Evolutionary conservation across 2,797 vertebrate species (phyloP).

Genomic region (Choloepus didactylus): DNA sequence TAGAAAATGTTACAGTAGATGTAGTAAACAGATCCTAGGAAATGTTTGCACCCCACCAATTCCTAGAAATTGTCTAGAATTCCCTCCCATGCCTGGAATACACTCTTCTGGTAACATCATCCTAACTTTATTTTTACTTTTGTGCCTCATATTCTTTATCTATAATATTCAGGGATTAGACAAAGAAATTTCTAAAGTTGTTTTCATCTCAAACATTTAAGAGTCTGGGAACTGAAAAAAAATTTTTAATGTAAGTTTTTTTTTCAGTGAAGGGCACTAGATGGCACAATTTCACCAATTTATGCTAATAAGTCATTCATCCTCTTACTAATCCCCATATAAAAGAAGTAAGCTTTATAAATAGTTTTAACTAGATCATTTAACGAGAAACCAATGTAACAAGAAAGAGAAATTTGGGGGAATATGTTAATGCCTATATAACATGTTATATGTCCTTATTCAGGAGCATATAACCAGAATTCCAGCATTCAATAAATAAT

Average conservation of each 20-base stretch:
- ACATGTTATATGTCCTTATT: slow-evolving; percentile 48
- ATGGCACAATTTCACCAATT: slow-evolving; percentile 82
- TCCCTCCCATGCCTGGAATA: not conserved
- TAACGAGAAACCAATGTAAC: not conserved
- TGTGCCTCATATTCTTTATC: not conserved
- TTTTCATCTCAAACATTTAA: slow-evolving; percentile 13
- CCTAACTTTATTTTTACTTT: slow-evolving; percentile 43
- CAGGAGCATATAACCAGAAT: slow-evolving; percentile 27
- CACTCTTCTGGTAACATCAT: not conserved
- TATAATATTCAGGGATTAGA: not conserved
- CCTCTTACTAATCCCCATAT: slow-evolving; percentile 1
- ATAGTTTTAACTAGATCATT: slow-evolving; percentile 13
- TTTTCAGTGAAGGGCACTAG: slow-evolving; percentile 78
- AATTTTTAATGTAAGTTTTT: not conserved
- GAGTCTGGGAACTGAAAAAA: slow-evolving; percentile 47
- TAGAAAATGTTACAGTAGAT: not conserved
- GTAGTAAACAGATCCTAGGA: not conserved
- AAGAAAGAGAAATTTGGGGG: slow-evolving; percentile 30
- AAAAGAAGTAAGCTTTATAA: slow-evolving; percentile 57
- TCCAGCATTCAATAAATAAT: slow-evolving; percentile 46
- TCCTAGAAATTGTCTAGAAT: not conserved
- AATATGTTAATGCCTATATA: slow-evolving; percentile 18
- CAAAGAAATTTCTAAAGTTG: not conserved
- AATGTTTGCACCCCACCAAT: not conserved
- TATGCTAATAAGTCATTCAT: slow-evolving; percentile 61